phyloP scores from a whole-genome alignment of 2,797 vertebrate genomes.

The Gobio occitaniae region DNA sequence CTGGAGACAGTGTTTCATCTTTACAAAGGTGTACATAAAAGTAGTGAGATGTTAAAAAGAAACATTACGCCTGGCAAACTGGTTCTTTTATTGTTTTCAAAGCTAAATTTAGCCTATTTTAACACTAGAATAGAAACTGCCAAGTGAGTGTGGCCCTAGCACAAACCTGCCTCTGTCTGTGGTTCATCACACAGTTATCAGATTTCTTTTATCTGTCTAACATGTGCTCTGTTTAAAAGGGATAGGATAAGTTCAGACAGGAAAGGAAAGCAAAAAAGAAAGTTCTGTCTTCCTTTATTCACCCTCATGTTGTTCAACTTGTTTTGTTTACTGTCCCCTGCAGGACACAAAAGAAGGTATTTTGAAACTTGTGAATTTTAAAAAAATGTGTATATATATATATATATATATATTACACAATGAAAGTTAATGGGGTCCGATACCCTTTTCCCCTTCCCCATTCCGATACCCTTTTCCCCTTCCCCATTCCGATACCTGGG shows the following conservation, averaged over 20 bases:
- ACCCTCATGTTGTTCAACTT: not conserved
- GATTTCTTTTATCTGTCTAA: not conserved
- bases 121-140: not conserved
- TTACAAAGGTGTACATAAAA: constrained; percentile 12
- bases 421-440: too few relatives aligned
- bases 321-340: not conserved
- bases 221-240: not conserved
- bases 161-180: constrained; percentile 19
- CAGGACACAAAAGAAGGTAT: not conserved
- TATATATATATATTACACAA: too few relatives aligned
- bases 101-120: constrained; percentile 5
- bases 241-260: not conserved
- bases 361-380: too few relatives aligned
- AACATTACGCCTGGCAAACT: not conserved
- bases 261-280: not conserved
- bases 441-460: too few relatives aligned
- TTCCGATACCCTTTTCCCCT: too few relatives aligned
- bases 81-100: constrained; percentile 1
- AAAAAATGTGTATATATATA: too few relatives aligned
- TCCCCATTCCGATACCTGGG: too few relatives aligned
- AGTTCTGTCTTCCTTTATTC: not conserved
- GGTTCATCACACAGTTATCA: not conserved
- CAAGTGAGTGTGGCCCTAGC: not conserved
- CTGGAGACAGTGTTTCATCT: constrained; percentile 23
- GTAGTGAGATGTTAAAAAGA: not conserved